Percentiles rank a stretch among this genome's conserved stretches.
Conservation (phyloP, 35 echinoderm and acorn worm genomes). For the Apostichopus parvimensis region DNA sequence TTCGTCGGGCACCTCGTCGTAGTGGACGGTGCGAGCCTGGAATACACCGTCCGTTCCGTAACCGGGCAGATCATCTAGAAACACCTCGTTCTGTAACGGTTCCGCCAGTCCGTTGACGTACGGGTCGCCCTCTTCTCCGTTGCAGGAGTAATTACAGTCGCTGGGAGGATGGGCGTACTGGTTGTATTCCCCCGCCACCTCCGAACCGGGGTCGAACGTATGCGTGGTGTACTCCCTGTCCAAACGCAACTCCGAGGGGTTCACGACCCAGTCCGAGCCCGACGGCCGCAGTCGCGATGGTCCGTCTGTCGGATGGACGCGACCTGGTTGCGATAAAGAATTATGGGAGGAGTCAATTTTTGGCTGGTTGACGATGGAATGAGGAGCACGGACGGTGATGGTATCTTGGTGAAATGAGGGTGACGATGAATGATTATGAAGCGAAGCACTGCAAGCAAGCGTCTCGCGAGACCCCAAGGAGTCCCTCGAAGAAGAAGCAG, state of each 20-base stretch:
- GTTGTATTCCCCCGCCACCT: background rate
- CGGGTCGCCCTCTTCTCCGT: background rate
- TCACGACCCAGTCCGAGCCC: background rate
- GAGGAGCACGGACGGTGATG: background rate
- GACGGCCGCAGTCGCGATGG: background rate
- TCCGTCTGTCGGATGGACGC: background rate
- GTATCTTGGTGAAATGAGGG: conserved; percentile 9
- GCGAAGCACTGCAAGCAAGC: conserved; percentile 16
- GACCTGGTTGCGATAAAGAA: conserved; percentile 52
- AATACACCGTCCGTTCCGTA: conserved; percentile 23
- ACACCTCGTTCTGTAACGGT: conserved; percentile 24
- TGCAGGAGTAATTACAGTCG: background rate
- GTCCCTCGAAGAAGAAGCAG: background rate
- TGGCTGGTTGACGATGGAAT: conserved; percentile 30
- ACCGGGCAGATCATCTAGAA: conserved; percentile 16
- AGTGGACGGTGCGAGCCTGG: background rate
- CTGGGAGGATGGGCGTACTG: background rate
- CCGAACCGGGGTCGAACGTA: conserved; percentile 29
- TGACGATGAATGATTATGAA: background rate
- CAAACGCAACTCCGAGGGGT: background rate
- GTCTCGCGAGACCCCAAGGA: background rate
- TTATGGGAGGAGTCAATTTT: conserved; percentile 16
- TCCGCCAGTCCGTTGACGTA: background rate
- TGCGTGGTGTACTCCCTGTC: conserved; percentile 43
- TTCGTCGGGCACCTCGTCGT: conserved; percentile 47